Percentiles rank a stretch among this genome's conserved stretches.
Conservation (phyloP, 1,140 invertebrate genomes). For the Chrysoperla carnea region DNA sequence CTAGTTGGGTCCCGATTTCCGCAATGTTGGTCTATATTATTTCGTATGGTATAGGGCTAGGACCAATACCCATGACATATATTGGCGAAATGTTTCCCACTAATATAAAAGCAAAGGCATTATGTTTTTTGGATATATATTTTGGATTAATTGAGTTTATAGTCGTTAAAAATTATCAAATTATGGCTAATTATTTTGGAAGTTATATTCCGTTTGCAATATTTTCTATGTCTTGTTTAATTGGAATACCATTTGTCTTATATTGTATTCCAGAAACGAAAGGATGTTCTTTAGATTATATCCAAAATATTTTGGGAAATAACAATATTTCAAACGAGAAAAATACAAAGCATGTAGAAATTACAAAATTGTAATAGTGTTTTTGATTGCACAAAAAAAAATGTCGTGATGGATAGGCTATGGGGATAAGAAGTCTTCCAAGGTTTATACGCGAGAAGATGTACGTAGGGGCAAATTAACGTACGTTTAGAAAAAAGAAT, state of each 20-base stretch:
- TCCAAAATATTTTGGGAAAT: not conserved
- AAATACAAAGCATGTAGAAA: too few relatives aligned
- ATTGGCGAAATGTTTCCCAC: constrained; percentile 2
- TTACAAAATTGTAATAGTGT: too few relatives aligned
- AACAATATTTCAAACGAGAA: too few relatives aligned
- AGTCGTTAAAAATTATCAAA: constrained; percentile 13
- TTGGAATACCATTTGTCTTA: constrained; percentile 57
- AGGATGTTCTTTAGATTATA: constrained; percentile 22
- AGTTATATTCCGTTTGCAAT: constrained; percentile 56
- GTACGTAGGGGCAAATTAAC: too few relatives aligned
- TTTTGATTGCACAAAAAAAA: too few relatives aligned
- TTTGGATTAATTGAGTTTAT: constrained; percentile 7
- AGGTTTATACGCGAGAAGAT: too few relatives aligned
- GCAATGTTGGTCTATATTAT: too few relatives aligned
- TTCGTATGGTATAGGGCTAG: not conserved
- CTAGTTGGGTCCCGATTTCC: too few relatives aligned
- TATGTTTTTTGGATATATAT: not conserved
- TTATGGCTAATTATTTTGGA: constrained; percentile 30
- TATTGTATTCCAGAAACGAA: constrained; percentile 73
- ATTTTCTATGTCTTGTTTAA: constrained; percentile 50
- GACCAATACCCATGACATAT: constrained; percentile 1
- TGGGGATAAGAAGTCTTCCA: too few relatives aligned
- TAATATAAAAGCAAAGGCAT: constrained; percentile 1
- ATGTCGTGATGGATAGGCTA: too few relatives aligned
- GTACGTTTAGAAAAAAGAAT: too few relatives aligned